A percentile compares a stretch with the other conserved stretches of the same genome.
These are phyloP conservation scores for Champsocephalus gunnari DNA, from an alignment of 2,797 vertebrate species.

Conservation along the genomic window DNA sequence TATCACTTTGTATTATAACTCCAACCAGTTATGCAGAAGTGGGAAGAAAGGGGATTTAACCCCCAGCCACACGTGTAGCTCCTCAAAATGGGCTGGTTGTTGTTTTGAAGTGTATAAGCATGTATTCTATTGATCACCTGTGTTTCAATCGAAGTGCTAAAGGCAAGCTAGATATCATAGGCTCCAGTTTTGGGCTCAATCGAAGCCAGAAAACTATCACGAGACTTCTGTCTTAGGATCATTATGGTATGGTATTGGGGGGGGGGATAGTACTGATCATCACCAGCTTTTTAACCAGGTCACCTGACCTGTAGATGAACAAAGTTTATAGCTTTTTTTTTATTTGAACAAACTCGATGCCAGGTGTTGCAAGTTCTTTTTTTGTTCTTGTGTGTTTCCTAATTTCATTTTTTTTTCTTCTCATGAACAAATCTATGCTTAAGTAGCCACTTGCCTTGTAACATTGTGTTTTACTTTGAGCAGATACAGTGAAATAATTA, in stretches of 20 bases:
- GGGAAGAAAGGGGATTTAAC: conserved; percentile 23
- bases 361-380: conserved; percentile 71
- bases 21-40: conserved; percentile 46
- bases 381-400: conserved; percentile 66
- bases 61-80: conserved; percentile 56
- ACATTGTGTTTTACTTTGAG: conserved; percentile 86
- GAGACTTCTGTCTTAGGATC: conserved; percentile 26
- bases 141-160: conserved; percentile 43
- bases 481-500: conserved; percentile 80
- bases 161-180: conserved; percentile 15
- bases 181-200: conserved; percentile 6
- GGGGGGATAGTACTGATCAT: conserved; percentile 68
- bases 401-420: conserved; percentile 36
- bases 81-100: conserved; percentile 23
- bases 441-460: conserved; percentile 87
- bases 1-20: conserved; percentile 34
- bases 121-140: conserved; percentile 17
- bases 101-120: conserved; percentile 18
- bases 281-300: conserved; percentile 79
- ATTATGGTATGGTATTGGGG: conserved; percentile 9
- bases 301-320: conserved; percentile 77
- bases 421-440: conserved; percentile 87
- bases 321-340: conserved; percentile 74
- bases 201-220: conserved; percentile 29
- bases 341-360: conserved; percentile 77